A percentile compares a stretch with the other conserved stretches of the same genome.
These are phyloP conservation scores for Sarcophaga rosellei DNA, from an alignment of 2,888 invertebrate genomes.

Conservation along the genomic window DNA sequence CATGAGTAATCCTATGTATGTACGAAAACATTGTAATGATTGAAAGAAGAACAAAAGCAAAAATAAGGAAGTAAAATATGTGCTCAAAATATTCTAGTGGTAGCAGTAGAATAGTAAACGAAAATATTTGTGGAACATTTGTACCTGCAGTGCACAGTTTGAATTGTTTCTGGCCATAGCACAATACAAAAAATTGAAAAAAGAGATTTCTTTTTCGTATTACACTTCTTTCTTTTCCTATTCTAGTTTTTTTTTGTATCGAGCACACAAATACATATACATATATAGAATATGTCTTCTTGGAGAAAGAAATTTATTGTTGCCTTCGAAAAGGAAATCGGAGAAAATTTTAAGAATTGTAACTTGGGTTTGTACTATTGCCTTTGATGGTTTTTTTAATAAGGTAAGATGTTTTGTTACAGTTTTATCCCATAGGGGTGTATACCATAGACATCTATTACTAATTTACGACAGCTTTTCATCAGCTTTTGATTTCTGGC, in stretches of 20 bases:
- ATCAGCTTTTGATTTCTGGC: too few species aligned
- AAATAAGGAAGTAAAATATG: too few species aligned
- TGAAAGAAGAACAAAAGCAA: background rate
- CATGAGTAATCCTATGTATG: constrained; percentile 5
- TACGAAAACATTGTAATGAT: constrained; percentile 27
- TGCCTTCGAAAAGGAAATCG: background rate
- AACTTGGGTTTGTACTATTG: background rate
- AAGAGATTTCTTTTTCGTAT: background rate
- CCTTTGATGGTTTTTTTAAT: too few species aligned
- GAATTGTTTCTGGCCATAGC: constrained; percentile 46
- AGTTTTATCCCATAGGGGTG: background rate
- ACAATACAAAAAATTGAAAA: constrained; percentile 5
- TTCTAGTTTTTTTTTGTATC: too few species aligned
- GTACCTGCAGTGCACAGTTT: constrained; percentile 57
- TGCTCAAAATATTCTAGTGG: too few species aligned
- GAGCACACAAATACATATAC: too few species aligned
- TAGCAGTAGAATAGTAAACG: too few species aligned
- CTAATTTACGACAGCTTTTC: too few species aligned
- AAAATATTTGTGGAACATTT: constrained; percentile 28
- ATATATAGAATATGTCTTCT: background rate
- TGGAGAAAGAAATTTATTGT: constrained; percentile 5
- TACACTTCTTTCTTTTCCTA: background rate
- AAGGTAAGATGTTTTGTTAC: background rate
- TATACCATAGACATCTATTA: too few species aligned
- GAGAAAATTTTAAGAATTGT: background rate